Base-by-base conservation (phyloP, 92 coral and sea anemone species). In the Muricea muricata region DNA sequence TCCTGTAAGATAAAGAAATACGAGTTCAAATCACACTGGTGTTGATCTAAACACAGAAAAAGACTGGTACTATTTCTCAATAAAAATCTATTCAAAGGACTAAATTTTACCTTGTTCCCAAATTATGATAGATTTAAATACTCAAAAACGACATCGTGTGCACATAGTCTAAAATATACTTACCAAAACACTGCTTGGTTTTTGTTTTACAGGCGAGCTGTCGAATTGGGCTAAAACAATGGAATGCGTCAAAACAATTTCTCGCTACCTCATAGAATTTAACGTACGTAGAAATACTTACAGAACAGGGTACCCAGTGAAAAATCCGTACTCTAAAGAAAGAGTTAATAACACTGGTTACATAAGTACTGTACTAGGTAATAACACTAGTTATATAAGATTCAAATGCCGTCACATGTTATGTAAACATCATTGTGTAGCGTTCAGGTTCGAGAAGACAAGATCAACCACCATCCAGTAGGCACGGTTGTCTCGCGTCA, bases 271-370 rank as follows among this genome's bases (percentile, higher is more conserved):
- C 60, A 7, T 7, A 18, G 20, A 52, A 52, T 18, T 17, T 4
- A 17, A 18, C 20, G 26, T 2, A 9, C 4, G 18, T 17, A 33
- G 46, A 23, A 17, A 11, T 47, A 87, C 98, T 86, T 89, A 97
- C 99, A 98, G 28, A 97, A 80, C 52, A 97, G 88, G 47, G 93
- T 91, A 58, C 93, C 82, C 41, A 92, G 82, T 20, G 97, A 93
- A 54, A 93, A 88, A 78, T 92, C 97, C 32, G 97, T 75, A 54
- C 86, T 81, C 99, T 97, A 86, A 26, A 90, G 71, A 18, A 5
- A 83, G 73, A 86, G 7, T 30, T 66, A 70, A 52, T n/a, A n/a
- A n/a, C n/a, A n/a, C n/a, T n/a, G n/a, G n/a, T n/a, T n/a, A n/a
- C n/a, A n/a, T n/a, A n/a, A n/a, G n/a, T 25, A 35, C 0, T 2